phyloP scores from a whole-genome alignment of 2,113 vertebrate species.

The Seriola quinqueradiata region DNA sequence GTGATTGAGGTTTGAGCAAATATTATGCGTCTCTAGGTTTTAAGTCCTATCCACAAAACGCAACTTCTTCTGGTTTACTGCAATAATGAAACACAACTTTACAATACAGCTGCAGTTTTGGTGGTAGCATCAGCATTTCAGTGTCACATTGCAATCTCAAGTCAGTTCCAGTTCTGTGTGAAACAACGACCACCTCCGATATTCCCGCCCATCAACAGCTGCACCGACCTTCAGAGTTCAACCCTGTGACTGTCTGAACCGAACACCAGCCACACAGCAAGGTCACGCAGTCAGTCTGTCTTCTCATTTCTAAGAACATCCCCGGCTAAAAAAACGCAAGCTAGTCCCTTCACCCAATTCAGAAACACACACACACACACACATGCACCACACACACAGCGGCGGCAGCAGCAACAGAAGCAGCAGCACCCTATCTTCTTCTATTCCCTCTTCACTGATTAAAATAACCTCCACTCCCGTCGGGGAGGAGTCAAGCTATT shows the following conservation, averaged over 20 bases:
- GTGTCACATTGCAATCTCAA: no score
- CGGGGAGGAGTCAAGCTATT: conserved; percentile 74
- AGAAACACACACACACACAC: conserved; percentile 20
- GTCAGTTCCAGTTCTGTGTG: no score
- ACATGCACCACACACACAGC: conserved; percentile 25
- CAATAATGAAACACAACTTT: no score
- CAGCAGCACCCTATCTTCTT: conserved; percentile 64
- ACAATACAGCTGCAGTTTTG: no score
- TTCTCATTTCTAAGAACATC: conserved; percentile 57
- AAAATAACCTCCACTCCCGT: conserved; percentile 76
- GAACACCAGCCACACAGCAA: conserved; percentile 30
- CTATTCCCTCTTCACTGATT: conserved; percentile 75
- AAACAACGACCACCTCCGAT: conserved; percentile 3
- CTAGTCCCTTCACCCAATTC: conserved; percentile 23
- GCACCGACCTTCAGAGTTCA: conserved; percentile 28
- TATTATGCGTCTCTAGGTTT: no score
- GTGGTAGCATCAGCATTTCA: no score
- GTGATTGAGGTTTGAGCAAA: no score
- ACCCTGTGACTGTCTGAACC: conserved; percentile 24
- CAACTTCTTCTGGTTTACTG: no score
- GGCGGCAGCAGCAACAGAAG: conserved; percentile 26
- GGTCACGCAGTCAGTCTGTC: conserved; percentile 38
- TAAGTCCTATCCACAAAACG: no score
- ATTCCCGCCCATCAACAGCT: neutral
- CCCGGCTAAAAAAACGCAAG: conserved; percentile 15